Base-by-base conservation (phyloP, 2,797 vertebrate species). In the Betta splendens region DNA sequence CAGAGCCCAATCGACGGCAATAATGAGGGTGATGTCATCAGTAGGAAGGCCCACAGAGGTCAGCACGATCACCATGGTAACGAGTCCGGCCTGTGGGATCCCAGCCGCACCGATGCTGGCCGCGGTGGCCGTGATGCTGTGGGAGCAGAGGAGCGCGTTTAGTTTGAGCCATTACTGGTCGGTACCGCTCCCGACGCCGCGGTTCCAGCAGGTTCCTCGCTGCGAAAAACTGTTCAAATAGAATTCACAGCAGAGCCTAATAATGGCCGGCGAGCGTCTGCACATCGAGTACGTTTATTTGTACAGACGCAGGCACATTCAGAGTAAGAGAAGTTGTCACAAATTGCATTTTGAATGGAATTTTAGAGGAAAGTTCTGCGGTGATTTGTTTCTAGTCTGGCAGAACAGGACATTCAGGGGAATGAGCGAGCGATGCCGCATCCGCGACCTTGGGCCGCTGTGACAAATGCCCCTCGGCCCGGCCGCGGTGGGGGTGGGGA, bases 1-100 rank as follows among this genome's bases (percentile, higher is more conserved):
- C 97, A 99, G 86, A 9, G 96, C 96, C 98, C 98, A 99, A 71
- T 99, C 98, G 0, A 99, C 95, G 0, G 98, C 96, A 10, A 98
- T 95, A 55, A 99, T 99, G 61, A 99, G 87, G 0, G 95, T 96
- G 90, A 99, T 98, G 90, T 99, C 98, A 0, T 99, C 96, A 0
- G 97, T 98, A 15, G 98, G 98, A 71, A 99, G 89, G 20, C 98
- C 98, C 57, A 99, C 98, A 0, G 98, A 98, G 46, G 98, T 99
- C 72, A 99, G 86, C 52, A 99, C 98, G 0, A 99, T 99, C 88
- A 98, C 97, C 98, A 99, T 99, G 58, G 98, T 99, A 72, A 98
- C 95, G 0, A 99, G 93, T 25, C 98, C 97, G 1, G 98, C 98
- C 73, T 98, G 98, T 0, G 97, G 98, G 77, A 99, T 98, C 15